These are phyloP conservation scores for Ormyrus labotus DNA, from an alignment of 2,888 invertebrate species.

Conservation along the genomic window DNA sequence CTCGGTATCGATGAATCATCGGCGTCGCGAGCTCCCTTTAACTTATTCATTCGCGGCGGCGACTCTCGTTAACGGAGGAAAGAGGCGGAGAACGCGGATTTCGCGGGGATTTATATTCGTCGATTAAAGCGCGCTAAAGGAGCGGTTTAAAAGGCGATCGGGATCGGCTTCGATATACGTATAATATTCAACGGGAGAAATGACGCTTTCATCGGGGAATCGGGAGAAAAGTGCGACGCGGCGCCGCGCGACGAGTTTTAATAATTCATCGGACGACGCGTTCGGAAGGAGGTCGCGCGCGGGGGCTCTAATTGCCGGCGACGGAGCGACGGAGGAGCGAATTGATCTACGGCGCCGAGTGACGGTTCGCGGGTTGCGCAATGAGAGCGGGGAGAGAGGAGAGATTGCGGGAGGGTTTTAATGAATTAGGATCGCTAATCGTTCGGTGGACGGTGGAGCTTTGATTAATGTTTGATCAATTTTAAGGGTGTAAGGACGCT, in stretches of 20 bases:
- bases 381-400: too few relatives aligned
- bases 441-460: too few relatives aligned
- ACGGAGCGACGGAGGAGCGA: background rate
- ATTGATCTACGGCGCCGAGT: constrained; percentile 28
- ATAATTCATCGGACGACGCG: constrained; percentile 46
- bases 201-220: constrained; percentile 29
- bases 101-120: constrained; percentile 26
- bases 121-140: constrained; percentile 32
- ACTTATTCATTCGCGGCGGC: constrained; percentile 41
- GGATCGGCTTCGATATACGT: background rate
- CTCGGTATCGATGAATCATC: constrained; percentile 38
- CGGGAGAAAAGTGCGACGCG: constrained; percentile 2
- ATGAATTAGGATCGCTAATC: too few relatives aligned
- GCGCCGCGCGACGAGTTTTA: constrained; percentile 8
- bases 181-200: background rate
- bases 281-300: constrained; percentile 27
- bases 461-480: too few relatives aligned
- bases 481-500: too few relatives aligned
- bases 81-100: background rate
- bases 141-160: constrained; percentile 32
- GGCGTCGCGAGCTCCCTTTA: constrained; percentile 19
- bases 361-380: background rate
- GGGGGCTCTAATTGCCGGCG: constrained; percentile 38
- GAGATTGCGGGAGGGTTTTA: too few relatives aligned
- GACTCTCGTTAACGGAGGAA: constrained; percentile 5